Percentiles rank a stretch among this genome's conserved stretches.
Conservation (phyloP, 2,888 invertebrate genomes). For the Lathronympha strigana region DNA sequence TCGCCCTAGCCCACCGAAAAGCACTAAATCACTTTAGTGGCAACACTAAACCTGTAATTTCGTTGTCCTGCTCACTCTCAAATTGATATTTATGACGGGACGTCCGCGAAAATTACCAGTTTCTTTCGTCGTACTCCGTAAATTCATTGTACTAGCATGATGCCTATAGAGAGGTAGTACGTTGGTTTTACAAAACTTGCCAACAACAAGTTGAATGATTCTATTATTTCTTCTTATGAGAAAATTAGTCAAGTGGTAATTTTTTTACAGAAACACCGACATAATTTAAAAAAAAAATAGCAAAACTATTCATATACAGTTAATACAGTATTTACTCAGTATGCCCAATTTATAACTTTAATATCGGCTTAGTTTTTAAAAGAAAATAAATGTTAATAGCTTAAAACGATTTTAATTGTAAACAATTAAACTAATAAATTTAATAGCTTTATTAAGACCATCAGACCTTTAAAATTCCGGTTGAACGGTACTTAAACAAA, state of each 20-base stretch:
- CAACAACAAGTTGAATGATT: background rate
- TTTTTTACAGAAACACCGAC: no score
- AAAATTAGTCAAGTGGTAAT: no score
- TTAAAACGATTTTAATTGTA: background rate
- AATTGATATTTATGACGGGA: constrained; percentile 69
- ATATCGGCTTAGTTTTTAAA: background rate
- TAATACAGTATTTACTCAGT: no score
- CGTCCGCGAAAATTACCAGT: constrained; percentile 64
- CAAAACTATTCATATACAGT: no score
- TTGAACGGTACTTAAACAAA: constrained; percentile 44
- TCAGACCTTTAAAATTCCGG: constrained; percentile 4
- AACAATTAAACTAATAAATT: background rate
- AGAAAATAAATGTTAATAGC: background rate
- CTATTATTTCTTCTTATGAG: background rate
- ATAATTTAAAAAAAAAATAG: no score
- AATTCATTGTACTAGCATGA: constrained; percentile 44
- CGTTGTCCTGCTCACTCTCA: constrained; percentile 52
- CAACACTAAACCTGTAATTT: constrained; percentile 64
- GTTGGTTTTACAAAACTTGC: constrained; percentile 2
- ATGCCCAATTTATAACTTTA: no score
- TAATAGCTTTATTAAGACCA: background rate
- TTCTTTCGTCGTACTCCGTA: constrained; percentile 50
- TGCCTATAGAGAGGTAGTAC: constrained; percentile 30
- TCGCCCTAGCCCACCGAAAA: constrained; percentile 50
- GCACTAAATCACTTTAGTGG: constrained; percentile 58